Percentiles rank a stretch among this genome's conserved stretches.
These are phyloP conservation scores for Eulemur coronatus DNA, from an alignment of 2,797 vertebrate species.

Conservation along the genomic window DNA sequence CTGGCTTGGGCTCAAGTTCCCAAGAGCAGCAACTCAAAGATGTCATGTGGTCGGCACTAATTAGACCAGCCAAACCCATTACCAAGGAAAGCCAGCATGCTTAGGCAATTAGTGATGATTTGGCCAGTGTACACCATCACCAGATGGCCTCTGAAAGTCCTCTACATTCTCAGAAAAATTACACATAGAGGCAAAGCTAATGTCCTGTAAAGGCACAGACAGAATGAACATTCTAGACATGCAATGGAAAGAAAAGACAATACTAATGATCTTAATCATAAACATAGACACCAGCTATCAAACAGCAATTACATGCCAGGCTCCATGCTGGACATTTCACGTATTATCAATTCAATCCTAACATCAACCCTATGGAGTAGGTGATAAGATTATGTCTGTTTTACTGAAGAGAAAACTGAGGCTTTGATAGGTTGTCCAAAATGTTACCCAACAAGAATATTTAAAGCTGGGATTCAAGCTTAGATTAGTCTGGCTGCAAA, in stretches of 20 bases:
- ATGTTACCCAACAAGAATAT: background rate
- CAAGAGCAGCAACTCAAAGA: background rate
- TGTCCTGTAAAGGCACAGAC: background rate
- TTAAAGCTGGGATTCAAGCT: background rate
- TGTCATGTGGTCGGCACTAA: constrained; percentile 10
- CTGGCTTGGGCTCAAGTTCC: constrained; percentile 40
- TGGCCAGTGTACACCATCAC: constrained; percentile 66
- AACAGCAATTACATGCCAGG: background rate
- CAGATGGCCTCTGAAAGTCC: constrained; percentile 68
- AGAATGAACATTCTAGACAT: background rate
- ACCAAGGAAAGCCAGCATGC: background rate
- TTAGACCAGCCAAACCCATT: background rate
- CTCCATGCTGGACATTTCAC: background rate
- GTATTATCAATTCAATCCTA: background rate
- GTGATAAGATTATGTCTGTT: background rate
- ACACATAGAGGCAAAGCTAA: background rate
- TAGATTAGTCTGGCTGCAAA: background rate
- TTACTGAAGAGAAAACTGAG: background rate
- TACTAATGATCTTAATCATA: background rate
- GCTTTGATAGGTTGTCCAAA: background rate
- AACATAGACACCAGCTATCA: background rate
- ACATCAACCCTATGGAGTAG: too few species aligned
- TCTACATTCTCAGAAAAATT: constrained; percentile 1
- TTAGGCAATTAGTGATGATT: constrained; percentile 43
- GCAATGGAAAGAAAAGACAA: background rate